These are phyloP conservation scores for Amphimedon queenslandica DNA, from an alignment of 37 sponge, comb jelly and placozoan genomes.

Conservation along the genomic window DNA sequence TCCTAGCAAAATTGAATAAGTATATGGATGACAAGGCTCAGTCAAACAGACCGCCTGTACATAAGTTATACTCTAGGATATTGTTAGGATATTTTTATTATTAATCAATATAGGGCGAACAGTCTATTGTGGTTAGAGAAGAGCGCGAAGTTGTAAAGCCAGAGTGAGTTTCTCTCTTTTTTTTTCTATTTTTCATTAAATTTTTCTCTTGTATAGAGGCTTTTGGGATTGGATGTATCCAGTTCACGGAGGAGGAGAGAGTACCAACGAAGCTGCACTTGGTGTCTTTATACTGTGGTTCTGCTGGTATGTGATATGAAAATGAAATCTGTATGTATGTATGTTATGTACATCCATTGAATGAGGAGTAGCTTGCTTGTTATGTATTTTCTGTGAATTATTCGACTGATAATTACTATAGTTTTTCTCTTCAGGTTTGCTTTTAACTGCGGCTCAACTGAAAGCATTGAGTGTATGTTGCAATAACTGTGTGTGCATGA, in stretches of 20 bases:
- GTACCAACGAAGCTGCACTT: conserved; percentile 75
- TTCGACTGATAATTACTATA: not conserved
- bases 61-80: no score
- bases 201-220: conserved; percentile 1
- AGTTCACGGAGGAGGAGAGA: conserved; percentile 69
- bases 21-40: conserved; percentile 24
- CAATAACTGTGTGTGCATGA: not conserved
- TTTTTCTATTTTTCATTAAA: not conserved
- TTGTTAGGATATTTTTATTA: not conserved
- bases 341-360: no score
- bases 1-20: conserved; percentile 74
- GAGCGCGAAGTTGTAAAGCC: not conserved
- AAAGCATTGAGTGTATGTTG: conserved; percentile 66
- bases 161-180: not conserved
- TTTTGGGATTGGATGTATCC: conserved; percentile 89
- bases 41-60: no score
- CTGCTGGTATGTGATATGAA: conserved; percentile 65
- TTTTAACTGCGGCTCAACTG: conserved; percentile 93
- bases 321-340: not conserved
- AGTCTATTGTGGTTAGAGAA: not conserved
- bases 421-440: conserved; percentile 65
- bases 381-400: not conserved
- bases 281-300: conserved; percentile 94
- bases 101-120: not conserved
- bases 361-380: no score